Percentiles rank a stretch among this genome's conserved stretches.
Conservation (phyloP, 1,140 invertebrate species). For the Episyrphus balteatus region DNA sequence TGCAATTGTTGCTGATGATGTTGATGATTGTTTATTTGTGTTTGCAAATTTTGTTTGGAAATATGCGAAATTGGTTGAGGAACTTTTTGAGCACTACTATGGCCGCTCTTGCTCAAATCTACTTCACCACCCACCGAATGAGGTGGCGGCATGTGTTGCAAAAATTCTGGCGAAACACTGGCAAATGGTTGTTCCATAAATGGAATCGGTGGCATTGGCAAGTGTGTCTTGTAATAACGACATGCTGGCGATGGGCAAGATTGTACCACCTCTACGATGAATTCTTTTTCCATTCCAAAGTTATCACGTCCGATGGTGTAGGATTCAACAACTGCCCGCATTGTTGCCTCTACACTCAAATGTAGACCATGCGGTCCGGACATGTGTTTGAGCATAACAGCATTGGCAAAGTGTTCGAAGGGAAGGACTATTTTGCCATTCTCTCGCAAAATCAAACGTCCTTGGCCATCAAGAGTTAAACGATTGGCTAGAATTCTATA, state of each 20-base stretch:
- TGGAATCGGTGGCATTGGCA: constrained; percentile 53
- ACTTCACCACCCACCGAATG: constrained; percentile 17
- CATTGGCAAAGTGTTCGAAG: constrained; percentile 80
- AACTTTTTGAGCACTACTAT: not conserved
- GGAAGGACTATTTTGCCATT: constrained; percentile 80
- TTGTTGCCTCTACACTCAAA: constrained; percentile 66
- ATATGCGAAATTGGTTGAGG: too few species aligned
- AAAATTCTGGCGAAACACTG: constrained; percentile 30
- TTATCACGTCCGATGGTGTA: constrained; percentile 75
- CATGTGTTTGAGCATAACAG: constrained; percentile 80
- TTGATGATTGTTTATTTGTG: too few species aligned
- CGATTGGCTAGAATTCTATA: constrained; percentile 69
- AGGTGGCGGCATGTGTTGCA: constrained; percentile 39
- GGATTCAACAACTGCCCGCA: constrained; percentile 70
- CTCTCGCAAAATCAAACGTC: constrained; percentile 64
- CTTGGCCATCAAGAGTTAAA: constrained; percentile 70
- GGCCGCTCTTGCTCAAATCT: constrained; percentile 20
- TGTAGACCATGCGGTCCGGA: constrained; percentile 73
- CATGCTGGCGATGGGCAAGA: constrained; percentile 77
- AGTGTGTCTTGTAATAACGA: constrained; percentile 72
- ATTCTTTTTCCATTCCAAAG: constrained; percentile 83
- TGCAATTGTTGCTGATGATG: constrained; percentile 19
- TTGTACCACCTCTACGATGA: constrained; percentile 75
- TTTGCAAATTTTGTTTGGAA: too few species aligned
- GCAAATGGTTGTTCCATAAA: constrained; percentile 35